Evolutionary conservation across 2,113 vertebrate species (phyloP), one percentile per base, ranked within the genome.

Genomic region (Engystomops pustulosus): DNA sequence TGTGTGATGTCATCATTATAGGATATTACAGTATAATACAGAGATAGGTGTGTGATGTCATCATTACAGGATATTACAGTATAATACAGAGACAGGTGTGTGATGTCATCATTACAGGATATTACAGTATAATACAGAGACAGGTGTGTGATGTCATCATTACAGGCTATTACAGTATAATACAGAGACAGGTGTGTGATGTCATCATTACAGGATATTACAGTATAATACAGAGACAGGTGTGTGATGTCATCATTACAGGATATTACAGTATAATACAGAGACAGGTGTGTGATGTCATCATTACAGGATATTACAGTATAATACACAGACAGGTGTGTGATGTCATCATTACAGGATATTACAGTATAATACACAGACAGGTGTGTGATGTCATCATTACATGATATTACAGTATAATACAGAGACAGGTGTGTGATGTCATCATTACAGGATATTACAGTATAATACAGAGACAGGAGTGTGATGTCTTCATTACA

Each of bases 201-300:
- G 15, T 68, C 65, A 60, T 25, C 25, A 23, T 25, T 25, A 60
- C 1, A 10, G 45, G 2, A 9, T 8, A 41, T 41, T 41, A 41
- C 38, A 41, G 38, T 41, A 41, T 5, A 41, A 41, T 41, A 41
- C 38, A 5, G 38, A 41, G 38, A 41, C 38, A 41, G 38, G 38
- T 41, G 38, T 41, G 38, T 41, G 38, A 41, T 41, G 38, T 41
- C 8, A 41, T 41, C n/a, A n/a, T n/a, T n/a, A n/a, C n/a, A n/a
- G n/a, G n/a, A n/a, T n/a, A n/a, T n/a, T n/a, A n/a, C n/a, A n/a
- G 30, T 70, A 18, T 23, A 44, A 70, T 70, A 70, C 5, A 41
- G 36, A 70, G 36, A 70, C 68, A 70, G 68, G 68, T 70, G 32
- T 32, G 47, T 60, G n/a, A 68, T 68, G 15, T 68, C 65, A 60